Evolutionary conservation across 2,113 vertebrate genomes (phyloP).

Genomic region (Hemichromis elongatus): DNA sequence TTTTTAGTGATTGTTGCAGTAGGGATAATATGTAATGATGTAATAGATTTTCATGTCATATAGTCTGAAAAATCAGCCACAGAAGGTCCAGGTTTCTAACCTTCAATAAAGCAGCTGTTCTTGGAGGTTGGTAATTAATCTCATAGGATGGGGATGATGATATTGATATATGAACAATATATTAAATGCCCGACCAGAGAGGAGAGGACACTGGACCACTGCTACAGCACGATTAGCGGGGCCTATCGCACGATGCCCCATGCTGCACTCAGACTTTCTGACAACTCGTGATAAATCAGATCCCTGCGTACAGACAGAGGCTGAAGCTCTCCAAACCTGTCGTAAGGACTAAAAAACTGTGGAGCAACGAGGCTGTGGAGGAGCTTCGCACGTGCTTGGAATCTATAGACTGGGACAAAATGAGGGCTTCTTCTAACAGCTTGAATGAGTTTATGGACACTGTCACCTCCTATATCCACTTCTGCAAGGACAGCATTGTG

Average conservation of each 20-base stretch:
- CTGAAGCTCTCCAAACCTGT: not conserved
- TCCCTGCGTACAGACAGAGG: fast-evolving
- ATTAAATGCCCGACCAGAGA: no score
- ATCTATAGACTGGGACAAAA: not conserved
- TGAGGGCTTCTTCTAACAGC: not conserved
- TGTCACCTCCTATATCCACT: not conserved
- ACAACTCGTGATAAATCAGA: not conserved
- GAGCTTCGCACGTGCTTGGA: fast-evolving
- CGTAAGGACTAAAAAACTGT: not conserved
- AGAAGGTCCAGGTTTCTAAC: no score
- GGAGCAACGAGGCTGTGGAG: fast-evolving
- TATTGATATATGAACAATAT: no score
- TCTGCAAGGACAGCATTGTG: not conserved
- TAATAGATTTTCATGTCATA: no score
- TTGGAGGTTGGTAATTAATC: not conserved
- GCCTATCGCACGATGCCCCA: no score
- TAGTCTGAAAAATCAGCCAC: no score
- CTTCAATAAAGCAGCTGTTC: not conserved
- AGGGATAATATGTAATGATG: no score
- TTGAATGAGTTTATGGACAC: not conserved
- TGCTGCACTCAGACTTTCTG: not conserved
- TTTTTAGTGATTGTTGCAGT: no score
- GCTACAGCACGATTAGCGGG: no score
- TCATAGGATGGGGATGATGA: not conserved
- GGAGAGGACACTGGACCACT: no score